Base-by-base conservation (phyloP, 2,113 vertebrate genomes). In the Cygnus atratus region DNA sequence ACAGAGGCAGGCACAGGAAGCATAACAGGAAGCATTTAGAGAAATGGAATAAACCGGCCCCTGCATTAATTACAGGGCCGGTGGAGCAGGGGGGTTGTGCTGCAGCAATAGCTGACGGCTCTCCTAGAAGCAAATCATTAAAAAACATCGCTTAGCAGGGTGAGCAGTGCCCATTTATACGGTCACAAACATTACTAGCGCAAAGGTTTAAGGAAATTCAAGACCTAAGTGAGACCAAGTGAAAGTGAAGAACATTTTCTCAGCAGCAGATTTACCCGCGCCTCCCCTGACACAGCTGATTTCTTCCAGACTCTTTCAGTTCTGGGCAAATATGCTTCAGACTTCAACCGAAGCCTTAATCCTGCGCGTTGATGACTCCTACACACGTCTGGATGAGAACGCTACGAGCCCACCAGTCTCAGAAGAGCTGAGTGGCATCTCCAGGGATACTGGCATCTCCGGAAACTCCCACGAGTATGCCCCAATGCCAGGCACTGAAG, bases 371-470 rank as follows among this genome's bases (percentile, higher is more conserved):
- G 92, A 75, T 61, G 57, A 95, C 95, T 92, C 96, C 96, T 79
- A 95, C 96, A 84, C 88, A 57, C 1, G 94, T 95, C 96, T 97
- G 87, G 93, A 87, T 62, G 82, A 95, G 95, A 97, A 97, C 95
- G 84, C 89, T 6, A 88, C 1, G 89, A 96, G 95, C 95, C 91
- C 92, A 89, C 6, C 54, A 68, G 52, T 24, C 95, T 84, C 35
- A 6, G 89, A 95, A 96, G 87, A 96, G 91, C 93, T 91, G 62
- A 3, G 58, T 95, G 84, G 29, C 96, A 96, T 95, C 95, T 95
- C 95, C 91, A 95, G 94, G 87, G 79, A 95, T 58, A 75, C 87
- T 48, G 89, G 77, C 70, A 95, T 58, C 33, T 63, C 83, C 3
- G 24, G 84, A 57, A 66, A 20, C 7, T 59, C 85, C 33, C 4